Conservation (phyloP, 2,113 vertebrate genomes). For the Chloropsis hardwickii region DNA sequence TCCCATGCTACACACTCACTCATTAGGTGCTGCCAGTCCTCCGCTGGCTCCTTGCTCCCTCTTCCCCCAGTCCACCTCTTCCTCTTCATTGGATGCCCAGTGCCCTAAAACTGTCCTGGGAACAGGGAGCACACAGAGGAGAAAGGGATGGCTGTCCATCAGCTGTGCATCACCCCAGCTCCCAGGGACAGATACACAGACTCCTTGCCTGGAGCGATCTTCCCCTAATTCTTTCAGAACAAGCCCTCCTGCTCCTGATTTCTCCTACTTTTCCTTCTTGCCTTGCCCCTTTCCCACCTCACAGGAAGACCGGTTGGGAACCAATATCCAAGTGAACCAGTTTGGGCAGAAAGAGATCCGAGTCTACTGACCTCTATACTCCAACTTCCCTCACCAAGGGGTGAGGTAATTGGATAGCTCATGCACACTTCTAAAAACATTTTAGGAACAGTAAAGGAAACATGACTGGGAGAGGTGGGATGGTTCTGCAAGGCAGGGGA, state of each 20-base stretch:
- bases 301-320: not conserved
- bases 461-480: not conserved
- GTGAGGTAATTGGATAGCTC: not conserved
- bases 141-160: not conserved
- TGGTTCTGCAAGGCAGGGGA: not conserved
- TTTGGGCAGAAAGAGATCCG: not conserved
- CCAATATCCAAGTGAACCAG: conserved; percentile 4
- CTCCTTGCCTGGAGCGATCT: not conserved
- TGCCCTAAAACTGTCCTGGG: not conserved
- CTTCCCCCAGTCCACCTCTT: not conserved
- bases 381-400: not conserved
- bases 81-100: not conserved
- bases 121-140: not conserved
- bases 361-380: not conserved
- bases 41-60: rapidly evolving
- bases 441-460: not conserved
- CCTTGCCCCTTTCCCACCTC: not conserved
- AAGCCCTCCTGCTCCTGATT: not conserved
- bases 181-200: not conserved
- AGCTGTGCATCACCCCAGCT: not conserved
- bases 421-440: not conserved
- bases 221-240: not conserved
- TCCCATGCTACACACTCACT: not conserved
- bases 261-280: not conserved
- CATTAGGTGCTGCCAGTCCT: not conserved